A percentile compares a stretch with the other conserved stretches of the same genome.
These are phyloP conservation scores for Acholoe squamosa DNA, from an alignment of 2,888 invertebrate genomes.

Conservation along the genomic window DNA sequence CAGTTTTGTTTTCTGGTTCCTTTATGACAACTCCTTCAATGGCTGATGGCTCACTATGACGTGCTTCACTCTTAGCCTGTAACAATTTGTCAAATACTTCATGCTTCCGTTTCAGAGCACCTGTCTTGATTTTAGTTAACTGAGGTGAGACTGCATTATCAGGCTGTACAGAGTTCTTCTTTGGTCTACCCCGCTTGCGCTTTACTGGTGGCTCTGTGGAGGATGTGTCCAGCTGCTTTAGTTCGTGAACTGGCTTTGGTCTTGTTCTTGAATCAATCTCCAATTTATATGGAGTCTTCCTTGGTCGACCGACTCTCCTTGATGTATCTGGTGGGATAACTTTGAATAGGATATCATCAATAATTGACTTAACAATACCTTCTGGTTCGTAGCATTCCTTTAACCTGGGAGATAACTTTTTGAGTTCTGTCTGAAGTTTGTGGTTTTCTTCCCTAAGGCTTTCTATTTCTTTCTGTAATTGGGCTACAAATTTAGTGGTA, in stretches of 20 bases:
- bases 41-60: background rate
- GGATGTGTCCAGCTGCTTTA: background rate
- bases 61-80: background rate
- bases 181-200: background rate
- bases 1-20: background rate
- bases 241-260: background rate
- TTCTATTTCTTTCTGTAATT: background rate
- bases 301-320: background rate
- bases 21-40: background rate
- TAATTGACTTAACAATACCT: background rate
- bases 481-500: background rate
- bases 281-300: background rate
- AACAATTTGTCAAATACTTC: background rate
- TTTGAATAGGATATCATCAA: constrained; percentile 13
- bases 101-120: background rate
- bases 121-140: background rate
- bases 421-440: background rate
- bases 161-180: background rate
- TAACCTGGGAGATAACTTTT: background rate
- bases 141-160: background rate
- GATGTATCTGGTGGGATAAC: background rate
- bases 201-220: background rate
- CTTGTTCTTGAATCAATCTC: background rate
- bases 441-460: background rate
- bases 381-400: background rate